Evolutionary conservation across 2,113 vertebrate species (phyloP).

Genomic region (Ondatra zibethicus): DNA sequence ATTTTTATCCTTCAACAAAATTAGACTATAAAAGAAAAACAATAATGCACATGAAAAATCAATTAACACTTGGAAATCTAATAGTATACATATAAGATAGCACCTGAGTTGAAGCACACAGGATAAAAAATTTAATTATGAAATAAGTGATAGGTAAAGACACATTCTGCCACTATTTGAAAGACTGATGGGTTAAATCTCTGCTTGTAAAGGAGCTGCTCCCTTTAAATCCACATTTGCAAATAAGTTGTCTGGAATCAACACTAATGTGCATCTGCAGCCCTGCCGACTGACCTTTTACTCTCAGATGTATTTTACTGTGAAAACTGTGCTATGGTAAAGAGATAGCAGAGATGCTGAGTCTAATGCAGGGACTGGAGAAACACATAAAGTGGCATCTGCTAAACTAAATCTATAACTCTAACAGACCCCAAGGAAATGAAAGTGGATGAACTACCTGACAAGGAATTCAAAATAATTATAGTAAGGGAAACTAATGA

Average conservation of each 20-base stretch:
- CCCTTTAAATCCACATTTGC: no score
- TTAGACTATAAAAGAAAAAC: neutral
- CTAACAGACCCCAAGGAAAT: neutral
- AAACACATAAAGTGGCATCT: no score
- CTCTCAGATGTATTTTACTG: neutral
- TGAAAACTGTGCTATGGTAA: neutral
- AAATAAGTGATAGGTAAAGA: neutral
- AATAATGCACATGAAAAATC: neutral
- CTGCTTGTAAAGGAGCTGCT: no score
- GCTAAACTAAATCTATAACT: neutral
- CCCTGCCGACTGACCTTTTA: no score
- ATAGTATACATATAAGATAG: neutral
- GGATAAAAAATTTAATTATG: neutral
- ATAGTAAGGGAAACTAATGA: neutral
- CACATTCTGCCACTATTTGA: neutral
- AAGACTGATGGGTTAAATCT: neutral
- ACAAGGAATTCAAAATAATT: neutral
- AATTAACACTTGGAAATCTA: neutral
- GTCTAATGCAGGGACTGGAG: no score
- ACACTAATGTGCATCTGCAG: neutral
- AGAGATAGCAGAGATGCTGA: no score
- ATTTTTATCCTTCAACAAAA: neutral
- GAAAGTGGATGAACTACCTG: neutral
- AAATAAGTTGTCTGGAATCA: neutral
- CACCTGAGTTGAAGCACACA: neutral